Conservation (phyloP, 2,797 vertebrate species). For the Mormyrops attenuatus region DNA sequence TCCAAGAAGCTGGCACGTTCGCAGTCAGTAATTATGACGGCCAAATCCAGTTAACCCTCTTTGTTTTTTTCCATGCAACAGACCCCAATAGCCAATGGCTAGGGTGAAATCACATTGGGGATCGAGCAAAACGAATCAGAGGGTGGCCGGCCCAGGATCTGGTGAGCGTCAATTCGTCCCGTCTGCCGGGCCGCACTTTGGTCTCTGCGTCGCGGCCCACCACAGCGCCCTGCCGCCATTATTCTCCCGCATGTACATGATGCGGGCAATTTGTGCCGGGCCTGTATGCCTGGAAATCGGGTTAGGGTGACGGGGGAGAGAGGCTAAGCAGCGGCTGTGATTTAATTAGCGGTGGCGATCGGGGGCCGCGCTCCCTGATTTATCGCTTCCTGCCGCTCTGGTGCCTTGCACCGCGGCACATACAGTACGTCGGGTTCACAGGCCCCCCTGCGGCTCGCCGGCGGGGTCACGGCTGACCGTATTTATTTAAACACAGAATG, state of each 20-base stretch:
- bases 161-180: slow-evolving; percentile 70
- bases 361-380: slow-evolving; percentile 83
- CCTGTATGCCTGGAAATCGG: slow-evolving; percentile 74
- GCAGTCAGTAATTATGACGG: slow-evolving; percentile 57
- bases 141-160: slow-evolving; percentile 73
- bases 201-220: slow-evolving; percentile 53
- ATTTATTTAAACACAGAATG: slow-evolving; percentile 85
- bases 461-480: slow-evolving; percentile 74
- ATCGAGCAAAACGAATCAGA: slow-evolving; percentile 76
- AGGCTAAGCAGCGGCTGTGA: slow-evolving; percentile 77
- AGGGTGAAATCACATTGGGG: slow-evolving; percentile 59
- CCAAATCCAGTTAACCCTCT: slow-evolving; percentile 59
- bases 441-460: slow-evolving; percentile 64
- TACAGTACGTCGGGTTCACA: slow-evolving; percentile 68
- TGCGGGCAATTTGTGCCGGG: slow-evolving; percentile 73
- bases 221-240: slow-evolving; percentile 64
- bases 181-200: slow-evolving; percentile 58
- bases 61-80: slow-evolving; percentile 45
- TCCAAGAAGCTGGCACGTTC: slow-evolving; percentile 43
- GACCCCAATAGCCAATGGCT: slow-evolving; percentile 61
- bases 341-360: slow-evolving; percentile 87
- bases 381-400: slow-evolving; percentile 89
- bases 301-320: slow-evolving; percentile 77
- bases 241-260: slow-evolving; percentile 68
- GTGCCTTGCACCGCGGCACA: slow-evolving; percentile 65